These are phyloP conservation scores for Phocides pigmalion DNA, from an alignment of 1,140 invertebrate genomes.

Conservation along the genomic window DNA sequence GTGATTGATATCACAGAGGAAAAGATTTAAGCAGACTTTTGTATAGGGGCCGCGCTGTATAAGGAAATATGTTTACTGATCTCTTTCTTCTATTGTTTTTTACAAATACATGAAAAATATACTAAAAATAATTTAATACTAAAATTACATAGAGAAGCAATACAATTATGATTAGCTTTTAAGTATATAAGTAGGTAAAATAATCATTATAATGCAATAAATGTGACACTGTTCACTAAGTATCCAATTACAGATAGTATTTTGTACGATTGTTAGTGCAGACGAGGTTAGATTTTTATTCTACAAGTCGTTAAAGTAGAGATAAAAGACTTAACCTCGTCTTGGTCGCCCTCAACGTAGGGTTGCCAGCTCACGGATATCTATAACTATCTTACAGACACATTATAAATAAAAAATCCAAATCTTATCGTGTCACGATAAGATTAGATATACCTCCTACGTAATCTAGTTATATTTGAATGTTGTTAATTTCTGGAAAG, in stretches of 20 bases:
- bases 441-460: too few species aligned
- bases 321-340: conserved; percentile 24
- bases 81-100: too few species aligned
- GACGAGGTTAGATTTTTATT: conserved; percentile 3
- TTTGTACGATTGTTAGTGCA: conserved; percentile 2
- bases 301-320: conserved; percentile 15
- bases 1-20: background rate
- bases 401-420: too few species aligned
- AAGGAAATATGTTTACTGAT: too few species aligned
- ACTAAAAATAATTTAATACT: too few species aligned
- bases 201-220: background rate
- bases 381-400: too few species aligned
- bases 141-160: too few species aligned
- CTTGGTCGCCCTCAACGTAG: conserved; percentile 18
- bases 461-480: background rate
- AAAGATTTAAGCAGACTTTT: too few species aligned
- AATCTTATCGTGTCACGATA: too few species aligned
- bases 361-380: background rate
- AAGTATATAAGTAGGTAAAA: background rate
- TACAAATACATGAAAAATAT: too few species aligned
- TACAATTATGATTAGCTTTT: too few species aligned
- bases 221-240: background rate
- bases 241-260: background rate
- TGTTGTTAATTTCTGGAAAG: background rate
- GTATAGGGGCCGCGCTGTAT: background rate